phyloP scores from a whole-genome alignment of 2,888 invertebrate species.

The Lathronympha strigana region DNA sequence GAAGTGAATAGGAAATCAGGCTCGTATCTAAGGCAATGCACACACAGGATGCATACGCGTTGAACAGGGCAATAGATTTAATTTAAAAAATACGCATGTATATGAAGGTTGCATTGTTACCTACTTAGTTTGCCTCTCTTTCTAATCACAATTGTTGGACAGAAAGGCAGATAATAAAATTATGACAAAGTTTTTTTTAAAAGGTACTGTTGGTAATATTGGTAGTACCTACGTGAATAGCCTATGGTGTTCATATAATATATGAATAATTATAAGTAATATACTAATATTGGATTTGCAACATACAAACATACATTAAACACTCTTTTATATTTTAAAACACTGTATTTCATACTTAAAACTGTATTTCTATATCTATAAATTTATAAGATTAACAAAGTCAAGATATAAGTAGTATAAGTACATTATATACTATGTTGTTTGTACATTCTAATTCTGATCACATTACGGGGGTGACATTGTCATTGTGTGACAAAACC shows the following conservation, averaged over 20 bases:
- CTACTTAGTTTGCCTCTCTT: too few species aligned
- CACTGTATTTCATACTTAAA: conserved; percentile 27
- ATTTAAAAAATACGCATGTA: too few species aligned
- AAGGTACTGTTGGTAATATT: too few species aligned
- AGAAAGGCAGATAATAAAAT: too few species aligned
- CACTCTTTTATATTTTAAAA: conserved; percentile 10
- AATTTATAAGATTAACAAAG: conserved; percentile 8
- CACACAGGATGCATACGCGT: neutral
- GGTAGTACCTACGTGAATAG: too few species aligned
- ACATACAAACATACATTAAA: conserved; percentile 33
- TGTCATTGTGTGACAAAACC: too few species aligned
- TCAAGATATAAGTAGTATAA: conserved; percentile 12
- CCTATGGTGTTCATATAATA: too few species aligned
- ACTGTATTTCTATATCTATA: conserved; percentile 24
- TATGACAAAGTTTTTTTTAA: too few species aligned
- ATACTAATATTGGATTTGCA: conserved; percentile 37
- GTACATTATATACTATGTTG: conserved; percentile 10
- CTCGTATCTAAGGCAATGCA: neutral
- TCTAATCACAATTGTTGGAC: too few species aligned
- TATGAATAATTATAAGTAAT: conserved; percentile 14
- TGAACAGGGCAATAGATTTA: too few species aligned
- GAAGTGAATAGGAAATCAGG: conserved; percentile 6
- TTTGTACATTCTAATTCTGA: conserved; percentile 33
- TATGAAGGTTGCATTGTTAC: too few species aligned
- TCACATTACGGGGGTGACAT: too few species aligned